Evolutionary conservation across 2,888 invertebrate genomes (phyloP).

Genomic region (Argyresthia albistria): DNA sequence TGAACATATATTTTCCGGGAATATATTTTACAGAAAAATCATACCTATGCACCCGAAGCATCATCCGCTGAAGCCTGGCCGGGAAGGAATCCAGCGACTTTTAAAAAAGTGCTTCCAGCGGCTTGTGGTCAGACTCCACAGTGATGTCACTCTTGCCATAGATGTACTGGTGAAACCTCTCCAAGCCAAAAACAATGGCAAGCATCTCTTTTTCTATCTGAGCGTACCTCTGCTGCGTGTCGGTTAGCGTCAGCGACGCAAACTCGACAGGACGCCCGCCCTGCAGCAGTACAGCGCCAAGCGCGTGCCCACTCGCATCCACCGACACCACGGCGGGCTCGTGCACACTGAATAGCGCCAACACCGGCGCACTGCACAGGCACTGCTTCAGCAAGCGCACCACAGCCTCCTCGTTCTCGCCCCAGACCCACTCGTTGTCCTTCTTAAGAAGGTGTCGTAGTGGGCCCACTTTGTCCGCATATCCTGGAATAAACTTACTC

Average conservation of each 20-base stretch:
- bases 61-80: too few species aligned
- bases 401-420: not conserved
- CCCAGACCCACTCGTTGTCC: conserved; percentile 2
- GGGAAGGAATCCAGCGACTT: too few species aligned
- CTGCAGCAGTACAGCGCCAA: conserved; percentile 16
- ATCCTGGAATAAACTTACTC: conserved; percentile 12
- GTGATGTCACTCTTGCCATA: conserved; percentile 14
- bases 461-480: conserved; percentile 4
- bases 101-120: conserved; percentile 18
- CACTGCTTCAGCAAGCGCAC: conserved; percentile 9
- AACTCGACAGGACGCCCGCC: conserved; percentile 11
- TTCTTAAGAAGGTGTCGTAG: not conserved
- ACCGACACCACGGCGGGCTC: conserved; percentile 14
- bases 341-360: conserved; percentile 6
- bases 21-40: too few species aligned
- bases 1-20: too few species aligned
- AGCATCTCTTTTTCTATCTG: conserved; percentile 21
- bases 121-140: conserved; percentile 23
- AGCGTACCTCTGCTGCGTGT: too few species aligned
- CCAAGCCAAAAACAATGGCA: conserved; percentile 19
- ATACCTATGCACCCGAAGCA: too few species aligned
- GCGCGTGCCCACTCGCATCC: conserved; percentile 13
- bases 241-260: too few species aligned
- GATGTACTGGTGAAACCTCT: conserved; percentile 19
- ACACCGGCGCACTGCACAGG: conserved; percentile 10